phyloP scores from a whole-genome alignment of 2,797 vertebrate species.

The Amniataba percoides region DNA sequence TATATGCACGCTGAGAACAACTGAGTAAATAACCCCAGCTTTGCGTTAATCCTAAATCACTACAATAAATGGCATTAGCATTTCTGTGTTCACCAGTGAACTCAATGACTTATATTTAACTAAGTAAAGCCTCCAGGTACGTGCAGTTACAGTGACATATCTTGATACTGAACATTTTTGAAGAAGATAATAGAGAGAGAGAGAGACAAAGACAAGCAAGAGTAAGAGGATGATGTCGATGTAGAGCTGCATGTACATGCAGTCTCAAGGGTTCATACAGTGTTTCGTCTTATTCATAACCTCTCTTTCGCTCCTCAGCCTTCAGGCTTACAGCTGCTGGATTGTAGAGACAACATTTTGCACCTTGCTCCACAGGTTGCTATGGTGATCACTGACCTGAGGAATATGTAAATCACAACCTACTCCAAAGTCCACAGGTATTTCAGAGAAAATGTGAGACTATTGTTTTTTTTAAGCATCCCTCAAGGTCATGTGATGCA shows the following conservation, averaged over 20 bases:
- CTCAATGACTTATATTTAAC: not conserved
- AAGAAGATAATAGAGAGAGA: not conserved
- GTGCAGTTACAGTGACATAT: slow-evolving; percentile 6
- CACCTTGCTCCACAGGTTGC: slow-evolving; percentile 68
- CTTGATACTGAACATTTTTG: not conserved
- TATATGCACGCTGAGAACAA: slow-evolving; percentile 1
- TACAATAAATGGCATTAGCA: not conserved
- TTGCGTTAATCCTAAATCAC: not conserved
- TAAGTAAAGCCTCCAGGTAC: not conserved
- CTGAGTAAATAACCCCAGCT: not conserved
- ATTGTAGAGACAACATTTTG: slow-evolving; percentile 23
- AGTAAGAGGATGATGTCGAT: slow-evolving; percentile 19
- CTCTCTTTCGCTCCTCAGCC: slow-evolving; percentile 44
- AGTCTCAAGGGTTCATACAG: slow-evolving; percentile 37
- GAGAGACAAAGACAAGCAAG: not conserved
- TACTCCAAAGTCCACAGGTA: slow-evolving; percentile 30
- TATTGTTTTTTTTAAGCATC: not conserved
- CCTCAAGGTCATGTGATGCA: not conserved
- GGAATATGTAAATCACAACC: slow-evolving; percentile 64
- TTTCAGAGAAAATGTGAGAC: slow-evolving; percentile 25
- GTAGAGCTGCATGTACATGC: slow-evolving; percentile 30
- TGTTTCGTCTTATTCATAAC: slow-evolving; percentile 59
- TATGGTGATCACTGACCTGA: slow-evolving; percentile 71
- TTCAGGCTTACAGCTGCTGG: slow-evolving; percentile 60
- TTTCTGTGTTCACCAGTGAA: slow-evolving; percentile 1